phyloP scores from a whole-genome alignment of 2,888 invertebrate genomes.

The Boloria selene region DNA sequence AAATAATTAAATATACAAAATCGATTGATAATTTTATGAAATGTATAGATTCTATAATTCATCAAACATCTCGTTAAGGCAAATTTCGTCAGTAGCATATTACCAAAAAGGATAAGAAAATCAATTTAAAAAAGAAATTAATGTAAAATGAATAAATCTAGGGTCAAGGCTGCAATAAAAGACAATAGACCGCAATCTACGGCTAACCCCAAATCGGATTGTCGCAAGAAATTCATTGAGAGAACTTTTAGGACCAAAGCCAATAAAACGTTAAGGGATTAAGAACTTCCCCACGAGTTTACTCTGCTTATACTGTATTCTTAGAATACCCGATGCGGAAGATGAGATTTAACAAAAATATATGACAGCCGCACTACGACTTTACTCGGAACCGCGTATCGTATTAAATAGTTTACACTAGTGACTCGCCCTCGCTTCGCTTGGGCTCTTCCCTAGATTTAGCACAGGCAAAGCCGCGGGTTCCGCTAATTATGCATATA shows the following conservation, averaged over 20 bases:
- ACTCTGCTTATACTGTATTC: constrained; percentile 19
- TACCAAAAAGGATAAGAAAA: no score
- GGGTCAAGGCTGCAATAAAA: constrained; percentile 32
- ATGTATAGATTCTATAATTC: no score
- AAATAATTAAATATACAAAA: no score
- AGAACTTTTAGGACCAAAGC: constrained; percentile 42
- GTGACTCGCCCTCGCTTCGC: no score
- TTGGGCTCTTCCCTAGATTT: no score
- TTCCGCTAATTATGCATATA: no score
- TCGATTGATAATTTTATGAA: no score
- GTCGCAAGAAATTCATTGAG: constrained; percentile 38
- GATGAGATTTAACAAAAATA: constrained; percentile 22
- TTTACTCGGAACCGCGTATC: neutral
- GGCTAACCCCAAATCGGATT: constrained; percentile 41
- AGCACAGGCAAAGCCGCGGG: no score
- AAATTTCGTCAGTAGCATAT: no score
- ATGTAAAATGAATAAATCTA: constrained; percentile 8
- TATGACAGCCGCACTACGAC: neutral
- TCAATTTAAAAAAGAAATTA: neutral
- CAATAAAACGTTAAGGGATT: constrained; percentile 45
- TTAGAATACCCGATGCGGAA: constrained; percentile 7
- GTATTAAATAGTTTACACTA: no score
- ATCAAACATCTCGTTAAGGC: no score
- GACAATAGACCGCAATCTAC: constrained; percentile 38
- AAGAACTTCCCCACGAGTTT: constrained; percentile 29